Evolutionary conservation across 2,113 vertebrate genomes (phyloP).

Genomic region (Antigone vipio): DNA sequence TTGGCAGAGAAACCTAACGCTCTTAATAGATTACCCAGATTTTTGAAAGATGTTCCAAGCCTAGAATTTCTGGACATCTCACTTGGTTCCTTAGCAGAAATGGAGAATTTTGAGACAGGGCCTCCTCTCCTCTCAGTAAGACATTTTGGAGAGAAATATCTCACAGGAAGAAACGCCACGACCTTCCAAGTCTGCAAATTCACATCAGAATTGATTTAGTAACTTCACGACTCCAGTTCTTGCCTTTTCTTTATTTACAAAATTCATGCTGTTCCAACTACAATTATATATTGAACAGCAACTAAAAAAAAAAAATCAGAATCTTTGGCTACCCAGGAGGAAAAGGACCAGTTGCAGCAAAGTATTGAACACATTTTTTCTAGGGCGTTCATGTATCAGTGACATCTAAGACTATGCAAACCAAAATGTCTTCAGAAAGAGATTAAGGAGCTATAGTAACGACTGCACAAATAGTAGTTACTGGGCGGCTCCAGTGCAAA

Average conservation of each 20-base stretch:
- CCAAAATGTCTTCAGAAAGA: slow-evolving; percentile 6
- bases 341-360: not conserved
- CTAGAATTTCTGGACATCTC: not conserved
- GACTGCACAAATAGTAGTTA: not conserved
- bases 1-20: not conserved
- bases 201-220: not conserved
- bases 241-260: not conserved
- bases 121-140: not conserved
- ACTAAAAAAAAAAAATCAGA: not conserved
- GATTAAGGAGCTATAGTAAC: slow-evolving; percentile 33
- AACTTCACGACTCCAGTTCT: not conserved
- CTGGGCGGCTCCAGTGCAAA: not conserved
- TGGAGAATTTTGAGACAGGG: not conserved
- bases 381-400: not conserved
- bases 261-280: not conserved
- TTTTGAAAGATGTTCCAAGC: not conserved
- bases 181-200: not conserved
- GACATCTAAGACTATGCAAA: not conserved
- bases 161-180: not conserved
- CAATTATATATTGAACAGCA: not conserved
- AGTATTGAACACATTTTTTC: not conserved
- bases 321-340: not conserved
- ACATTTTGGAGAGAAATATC: not conserved
- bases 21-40: not conserved
- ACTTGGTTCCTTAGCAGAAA: not conserved